phyloP scores from a whole-genome alignment of 2,888 invertebrate genomes.

The Pyrochroa serraticornis region DNA sequence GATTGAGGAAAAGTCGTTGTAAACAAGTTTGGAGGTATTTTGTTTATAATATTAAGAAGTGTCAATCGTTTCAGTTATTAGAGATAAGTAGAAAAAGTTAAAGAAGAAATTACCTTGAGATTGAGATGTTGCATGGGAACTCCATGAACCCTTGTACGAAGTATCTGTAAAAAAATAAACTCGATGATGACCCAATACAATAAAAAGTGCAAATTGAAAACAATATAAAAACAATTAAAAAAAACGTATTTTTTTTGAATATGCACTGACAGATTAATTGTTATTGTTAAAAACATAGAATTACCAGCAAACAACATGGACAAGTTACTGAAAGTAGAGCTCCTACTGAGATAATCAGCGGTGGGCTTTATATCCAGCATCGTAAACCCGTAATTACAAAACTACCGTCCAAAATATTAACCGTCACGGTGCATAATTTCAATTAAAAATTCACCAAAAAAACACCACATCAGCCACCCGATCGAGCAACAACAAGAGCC shows the following conservation, averaged over 20 bases:
- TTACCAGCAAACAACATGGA: slow-evolving; percentile 94
- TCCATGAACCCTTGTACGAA: slow-evolving; percentile 87
- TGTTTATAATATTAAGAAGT: no score
- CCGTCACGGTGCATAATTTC: slow-evolving; percentile 11
- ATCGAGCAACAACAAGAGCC: slow-evolving; percentile 21
- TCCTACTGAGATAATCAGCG: slow-evolving; percentile 89
- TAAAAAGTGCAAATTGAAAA: background rate
- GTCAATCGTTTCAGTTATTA: background rate
- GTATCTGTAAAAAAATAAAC: slow-evolving; percentile 72
- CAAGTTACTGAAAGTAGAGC: slow-evolving; percentile 92
- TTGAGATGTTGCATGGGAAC: slow-evolving; percentile 76
- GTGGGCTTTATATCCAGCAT: slow-evolving; percentile 94
- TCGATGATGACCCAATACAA: slow-evolving; percentile 2
- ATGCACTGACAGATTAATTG: background rate
- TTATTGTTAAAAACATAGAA: slow-evolving; percentile 29
- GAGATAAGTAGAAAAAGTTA: background rate
- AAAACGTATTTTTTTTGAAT: background rate
- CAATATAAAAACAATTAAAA: background rate
- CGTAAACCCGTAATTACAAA: slow-evolving; percentile 32
- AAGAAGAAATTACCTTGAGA: slow-evolving; percentile 70
- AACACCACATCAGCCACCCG: slow-evolving; percentile 22
- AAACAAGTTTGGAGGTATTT: no score
- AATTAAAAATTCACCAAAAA: slow-evolving; percentile 17
- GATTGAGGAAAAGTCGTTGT: no score
- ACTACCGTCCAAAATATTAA: slow-evolving; percentile 5